A percentile compares a stretch with the other conserved stretches of the same genome.
phyloP scores from a whole-genome alignment of 2,113 vertebrate species.

The Procavia capensis region DNA sequence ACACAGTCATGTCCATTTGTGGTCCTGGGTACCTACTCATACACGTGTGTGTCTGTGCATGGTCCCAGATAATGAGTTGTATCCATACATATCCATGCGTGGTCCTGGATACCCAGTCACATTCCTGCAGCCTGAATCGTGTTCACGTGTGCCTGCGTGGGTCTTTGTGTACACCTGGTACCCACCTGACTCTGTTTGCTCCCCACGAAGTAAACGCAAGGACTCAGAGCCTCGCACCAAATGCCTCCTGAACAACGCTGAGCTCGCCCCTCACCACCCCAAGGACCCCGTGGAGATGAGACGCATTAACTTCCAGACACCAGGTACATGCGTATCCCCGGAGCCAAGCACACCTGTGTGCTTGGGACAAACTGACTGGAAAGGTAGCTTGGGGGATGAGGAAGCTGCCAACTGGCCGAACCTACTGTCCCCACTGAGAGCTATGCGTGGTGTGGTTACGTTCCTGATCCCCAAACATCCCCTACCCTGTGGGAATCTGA shows the following conservation, averaged over 20 bases:
- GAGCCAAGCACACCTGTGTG: background rate
- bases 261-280: constrained; percentile 96
- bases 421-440: rapidly evolving
- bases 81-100: rapidly evolving
- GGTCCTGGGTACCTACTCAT: background rate
- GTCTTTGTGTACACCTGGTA: rapidly evolving
- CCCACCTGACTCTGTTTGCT: background rate
- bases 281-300: constrained; percentile 99
- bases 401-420: rapidly evolving
- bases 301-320: constrained; percentile 98
- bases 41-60: background rate
- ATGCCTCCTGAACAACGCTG: constrained; percentile 96
- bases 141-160: rapidly evolving
- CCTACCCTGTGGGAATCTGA: rapidly evolving
- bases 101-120: background rate
- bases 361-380: rapidly evolving
- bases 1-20: background rate
- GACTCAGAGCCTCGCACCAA: constrained; percentile 96
- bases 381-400: background rate
- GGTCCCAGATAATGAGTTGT: too few species aligned
- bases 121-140: rapidly evolving
- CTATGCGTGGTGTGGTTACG: rapidly evolving
- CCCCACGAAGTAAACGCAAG: constrained; percentile 93
- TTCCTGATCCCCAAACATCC: rapidly evolving
- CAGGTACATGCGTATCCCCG: constrained; percentile 87